phyloP scores from a whole-genome alignment of 1,140 invertebrate genomes.

The Spodoptera frugiperda region DNA sequence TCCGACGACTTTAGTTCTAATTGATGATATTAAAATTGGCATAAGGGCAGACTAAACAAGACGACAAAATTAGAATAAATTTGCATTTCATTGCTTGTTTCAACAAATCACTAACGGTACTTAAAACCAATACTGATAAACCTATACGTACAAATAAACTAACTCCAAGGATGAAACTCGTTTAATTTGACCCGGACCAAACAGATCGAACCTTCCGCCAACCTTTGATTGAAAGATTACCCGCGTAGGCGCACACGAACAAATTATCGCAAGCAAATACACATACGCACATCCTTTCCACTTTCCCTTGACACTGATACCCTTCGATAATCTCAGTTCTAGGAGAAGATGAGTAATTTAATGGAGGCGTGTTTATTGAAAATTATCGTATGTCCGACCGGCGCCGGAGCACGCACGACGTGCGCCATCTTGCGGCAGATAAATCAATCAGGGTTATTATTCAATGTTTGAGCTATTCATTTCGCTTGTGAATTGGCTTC shows the following conservation, averaged over 20 bases:
- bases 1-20: too few relatives aligned
- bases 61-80: too few relatives aligned
- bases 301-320: constrained; percentile 50
- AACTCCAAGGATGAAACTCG: too few relatives aligned
- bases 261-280: constrained; percentile 14
- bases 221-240: constrained; percentile 34
- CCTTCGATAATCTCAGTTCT: constrained; percentile 44
- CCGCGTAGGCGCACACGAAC: constrained; percentile 23
- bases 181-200: neutral
- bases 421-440: constrained; percentile 39
- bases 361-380: constrained; percentile 56
- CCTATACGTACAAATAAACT: too few relatives aligned
- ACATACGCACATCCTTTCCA: constrained; percentile 36
- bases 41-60: too few relatives aligned
- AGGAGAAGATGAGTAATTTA: constrained; percentile 51
- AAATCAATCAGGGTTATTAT: constrained; percentile 54
- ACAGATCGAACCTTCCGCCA: constrained; percentile 14
- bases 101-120: too few relatives aligned
- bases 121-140: neutral
- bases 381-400: constrained; percentile 50
- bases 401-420: constrained; percentile 42
- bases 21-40: too few relatives aligned
- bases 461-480: constrained; percentile 37
- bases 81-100: too few relatives aligned
- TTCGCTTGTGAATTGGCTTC: constrained; percentile 12